Base-by-base conservation (phyloP, 64 coral and sea anemone species). In the Orbicella faveolata region DNA sequence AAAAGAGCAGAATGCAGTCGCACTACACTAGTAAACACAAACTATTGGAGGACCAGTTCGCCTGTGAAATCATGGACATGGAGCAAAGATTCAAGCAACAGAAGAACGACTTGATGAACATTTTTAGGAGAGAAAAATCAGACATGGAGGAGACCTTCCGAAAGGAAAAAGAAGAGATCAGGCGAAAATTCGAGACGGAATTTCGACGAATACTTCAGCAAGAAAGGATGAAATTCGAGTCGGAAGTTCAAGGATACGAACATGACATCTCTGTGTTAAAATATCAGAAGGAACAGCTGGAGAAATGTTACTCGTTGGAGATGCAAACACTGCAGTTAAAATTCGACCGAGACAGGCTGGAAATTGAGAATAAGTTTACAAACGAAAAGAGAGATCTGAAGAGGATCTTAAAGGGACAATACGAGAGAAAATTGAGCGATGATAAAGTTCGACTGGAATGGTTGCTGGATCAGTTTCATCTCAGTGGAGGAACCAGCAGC, bases 51-150 rank as follows among this genome's bases (percentile, higher is more conserved):
- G 88, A 93, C 37, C 94, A 99, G 63, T 99, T 99, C 34, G 90
- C 94, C 37, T 80, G 84, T 5, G 97, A 99, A 89, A 99, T 95
- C 35, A 48, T 95, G 18, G 97, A 99, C 16, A 95, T 96, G 91
- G 93, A 99, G 33, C 87, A 99, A 44, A 88, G 94, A 23, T 99
- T 99, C 77, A 95, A 95, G 55, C 52, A 95, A 55, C 97, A 99
- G 83, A 99, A 99, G 79, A 99, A 91, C n/a, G 97, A 99, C 62
- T 86, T 99, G 73, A 99, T 99, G 97, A 83, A 81, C 23, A 99
- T 99, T 21, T 99, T 99, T 65, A 99, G 87, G 87, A 84, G 78
- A 10, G 97, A 99, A 53, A 99, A 99, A 57, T 81, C 89, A 19
- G 78, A 84, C 41, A 87, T 96, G 34, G 97, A 99, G 35, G 81